Percentiles rank a stretch among this genome's conserved stretches.
Evolutionary conservation across 2,797 vertebrate genomes (phyloP).

Genomic region (Lepilemur ruficaudatus): DNA sequence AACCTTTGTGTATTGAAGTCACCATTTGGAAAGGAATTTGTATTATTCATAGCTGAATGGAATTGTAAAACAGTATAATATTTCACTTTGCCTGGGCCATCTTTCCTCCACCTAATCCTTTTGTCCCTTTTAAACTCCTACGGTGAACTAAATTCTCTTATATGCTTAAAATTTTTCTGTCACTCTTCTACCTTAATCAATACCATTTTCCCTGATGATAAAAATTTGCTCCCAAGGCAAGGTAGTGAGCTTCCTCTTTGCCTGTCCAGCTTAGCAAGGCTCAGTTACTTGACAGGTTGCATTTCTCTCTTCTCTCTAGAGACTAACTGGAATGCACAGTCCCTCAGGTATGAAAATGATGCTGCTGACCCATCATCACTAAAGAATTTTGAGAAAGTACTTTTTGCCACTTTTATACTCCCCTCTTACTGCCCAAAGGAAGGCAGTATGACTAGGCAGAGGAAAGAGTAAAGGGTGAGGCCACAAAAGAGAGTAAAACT

Average conservation of each 20-base stretch:
- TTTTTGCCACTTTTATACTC: background rate
- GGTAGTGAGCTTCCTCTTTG: background rate
- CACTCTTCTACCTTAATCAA: background rate
- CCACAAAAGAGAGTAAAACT: background rate
- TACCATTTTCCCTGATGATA: background rate
- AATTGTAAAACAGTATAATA: background rate
- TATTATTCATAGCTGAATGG: background rate
- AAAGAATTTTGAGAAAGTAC: slow-evolving; percentile 1
- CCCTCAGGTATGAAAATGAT: background rate
- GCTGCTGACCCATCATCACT: background rate
- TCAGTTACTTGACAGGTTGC: background rate
- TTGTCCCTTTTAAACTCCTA: background rate
- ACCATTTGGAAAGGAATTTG: background rate
- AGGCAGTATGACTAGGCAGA: background rate
- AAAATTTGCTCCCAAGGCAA: background rate
- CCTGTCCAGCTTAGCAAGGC: background rate
- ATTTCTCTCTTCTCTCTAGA: background rate
- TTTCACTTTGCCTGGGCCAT: background rate
- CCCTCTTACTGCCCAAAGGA: background rate
- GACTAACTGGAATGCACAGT: background rate
- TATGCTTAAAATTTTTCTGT: background rate
- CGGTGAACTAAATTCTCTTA: slow-evolving; percentile 8
- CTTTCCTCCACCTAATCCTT: background rate
- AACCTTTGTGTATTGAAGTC: background rate
- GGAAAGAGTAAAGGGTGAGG: background rate